A percentile compares a stretch with the other conserved stretches of the same genome.
Evolutionary conservation across 2,113 vertebrate species (phyloP).

Genomic region (Tursiops truncatus): DNA sequence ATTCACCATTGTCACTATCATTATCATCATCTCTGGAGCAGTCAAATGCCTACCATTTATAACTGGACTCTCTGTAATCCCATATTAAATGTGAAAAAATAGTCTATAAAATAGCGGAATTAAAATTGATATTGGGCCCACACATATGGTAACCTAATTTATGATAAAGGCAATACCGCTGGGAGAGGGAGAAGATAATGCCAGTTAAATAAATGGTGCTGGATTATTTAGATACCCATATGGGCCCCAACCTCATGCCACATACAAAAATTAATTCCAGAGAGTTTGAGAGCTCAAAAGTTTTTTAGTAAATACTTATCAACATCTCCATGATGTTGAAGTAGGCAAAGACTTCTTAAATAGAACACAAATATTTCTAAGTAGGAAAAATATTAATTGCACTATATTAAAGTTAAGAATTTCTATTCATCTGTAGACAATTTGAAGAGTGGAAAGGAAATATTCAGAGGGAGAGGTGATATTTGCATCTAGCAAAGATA

Average conservation of each 20-base stretch:
- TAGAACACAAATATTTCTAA: neutral
- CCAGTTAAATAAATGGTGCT: neutral
- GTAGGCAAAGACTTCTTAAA: neutral
- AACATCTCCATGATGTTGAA: neutral
- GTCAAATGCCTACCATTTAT: neutral
- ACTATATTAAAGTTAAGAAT: neutral
- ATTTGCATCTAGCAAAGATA: neutral
- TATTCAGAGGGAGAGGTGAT: neutral
- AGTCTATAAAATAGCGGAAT: neutral
- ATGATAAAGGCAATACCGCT: neutral
- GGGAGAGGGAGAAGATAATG: neutral
- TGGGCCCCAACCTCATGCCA: neutral
- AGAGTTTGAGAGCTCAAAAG: neutral
- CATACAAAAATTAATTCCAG: neutral
- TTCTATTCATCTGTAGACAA: neutral
- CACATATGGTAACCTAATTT: neutral
- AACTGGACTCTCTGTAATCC: neutral
- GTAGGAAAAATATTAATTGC: neutral
- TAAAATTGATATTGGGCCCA: neutral
- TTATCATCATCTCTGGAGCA: neutral
- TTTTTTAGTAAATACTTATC: neutral
- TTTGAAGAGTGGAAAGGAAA: neutral
- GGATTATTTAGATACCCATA: neutral
- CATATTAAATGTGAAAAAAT: neutral
- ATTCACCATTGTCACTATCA: neutral